Percentiles rank a stretch among this genome's conserved stretches.
Evolutionary conservation across 2,113 vertebrate species (phyloP).

Genomic region (Caracal caracal): DNA sequence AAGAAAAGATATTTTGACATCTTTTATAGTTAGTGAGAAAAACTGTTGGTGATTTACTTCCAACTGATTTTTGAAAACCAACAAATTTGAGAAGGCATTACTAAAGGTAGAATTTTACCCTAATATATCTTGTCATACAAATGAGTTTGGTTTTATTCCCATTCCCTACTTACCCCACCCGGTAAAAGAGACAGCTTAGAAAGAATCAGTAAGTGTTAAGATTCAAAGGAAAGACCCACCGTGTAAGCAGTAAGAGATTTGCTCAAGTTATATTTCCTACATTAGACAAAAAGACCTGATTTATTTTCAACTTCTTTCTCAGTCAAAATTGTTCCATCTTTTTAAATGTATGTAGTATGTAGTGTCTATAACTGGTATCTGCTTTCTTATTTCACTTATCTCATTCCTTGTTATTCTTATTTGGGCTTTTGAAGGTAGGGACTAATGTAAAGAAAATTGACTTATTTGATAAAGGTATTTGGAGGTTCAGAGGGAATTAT

Average conservation of each 20-base stretch:
- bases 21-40: neutral
- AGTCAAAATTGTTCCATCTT: neutral
- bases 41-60: neutral
- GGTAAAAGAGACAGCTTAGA: neutral
- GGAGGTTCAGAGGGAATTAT: neutral
- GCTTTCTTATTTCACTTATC: neutral
- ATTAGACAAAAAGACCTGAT: neutral
- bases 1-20: neutral
- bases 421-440: neutral
- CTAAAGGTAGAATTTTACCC: neutral
- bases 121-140: neutral
- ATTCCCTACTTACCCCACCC: neutral
- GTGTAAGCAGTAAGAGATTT: neutral
- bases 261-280: neutral
- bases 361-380: neutral
- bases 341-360: neutral
- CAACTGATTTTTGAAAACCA: neutral
- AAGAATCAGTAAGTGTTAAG: neutral
- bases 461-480: neutral
- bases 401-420: neutral
- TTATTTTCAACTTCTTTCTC: neutral
- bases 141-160: neutral
- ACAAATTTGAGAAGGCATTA: neutral
- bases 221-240: neutral
- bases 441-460: neutral